These are phyloP conservation scores for Antedon mediterranea DNA, from an alignment of 53 echinoderm and acorn worm genomes.

Conservation along the genomic window DNA sequence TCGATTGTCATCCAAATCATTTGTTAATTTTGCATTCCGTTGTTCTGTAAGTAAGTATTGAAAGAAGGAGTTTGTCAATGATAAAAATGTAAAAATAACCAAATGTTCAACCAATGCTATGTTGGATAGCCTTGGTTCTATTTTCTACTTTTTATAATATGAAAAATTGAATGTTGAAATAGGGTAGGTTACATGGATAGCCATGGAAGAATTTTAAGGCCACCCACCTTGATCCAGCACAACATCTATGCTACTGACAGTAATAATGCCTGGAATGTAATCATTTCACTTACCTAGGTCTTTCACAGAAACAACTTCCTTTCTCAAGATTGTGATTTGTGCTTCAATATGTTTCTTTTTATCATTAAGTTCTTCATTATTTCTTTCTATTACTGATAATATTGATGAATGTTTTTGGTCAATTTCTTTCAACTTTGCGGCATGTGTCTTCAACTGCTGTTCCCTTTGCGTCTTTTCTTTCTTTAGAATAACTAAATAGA, in stretches of 20 bases:
- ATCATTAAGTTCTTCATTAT: conserved; percentile 40
- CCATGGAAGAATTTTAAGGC: too few species aligned
- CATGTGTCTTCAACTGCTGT: conserved; percentile 39
- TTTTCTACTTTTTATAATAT: too few species aligned
- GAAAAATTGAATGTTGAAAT: too few species aligned
- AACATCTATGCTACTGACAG: too few species aligned
- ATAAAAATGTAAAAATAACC: too few species aligned
- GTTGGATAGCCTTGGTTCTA: too few species aligned
- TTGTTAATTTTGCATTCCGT: conserved; percentile 34
- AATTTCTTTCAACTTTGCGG: conserved; percentile 60
- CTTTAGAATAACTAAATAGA: too few species aligned
- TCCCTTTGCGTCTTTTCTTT: conserved; percentile 39
- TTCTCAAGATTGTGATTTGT: conserved; percentile 46
- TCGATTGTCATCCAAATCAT: conserved; percentile 48
- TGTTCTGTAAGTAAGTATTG: conserved; percentile 23
- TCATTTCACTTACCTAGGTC: conserved; percentile 75
- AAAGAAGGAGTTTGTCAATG: too few species aligned
- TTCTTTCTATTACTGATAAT: conserved; percentile 59
- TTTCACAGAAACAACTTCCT: conserved; percentile 64
- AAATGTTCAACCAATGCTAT: too few species aligned
- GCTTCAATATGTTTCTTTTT: conserved; percentile 50
- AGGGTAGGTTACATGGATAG: too few species aligned
- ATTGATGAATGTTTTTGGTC: conserved; percentile 63
- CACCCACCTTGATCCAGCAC: too few species aligned
- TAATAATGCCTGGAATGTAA: too few species aligned